These are phyloP conservation scores for Eretmocerus hayati DNA, from an alignment of 2,888 invertebrate species.

Conservation along the genomic window DNA sequence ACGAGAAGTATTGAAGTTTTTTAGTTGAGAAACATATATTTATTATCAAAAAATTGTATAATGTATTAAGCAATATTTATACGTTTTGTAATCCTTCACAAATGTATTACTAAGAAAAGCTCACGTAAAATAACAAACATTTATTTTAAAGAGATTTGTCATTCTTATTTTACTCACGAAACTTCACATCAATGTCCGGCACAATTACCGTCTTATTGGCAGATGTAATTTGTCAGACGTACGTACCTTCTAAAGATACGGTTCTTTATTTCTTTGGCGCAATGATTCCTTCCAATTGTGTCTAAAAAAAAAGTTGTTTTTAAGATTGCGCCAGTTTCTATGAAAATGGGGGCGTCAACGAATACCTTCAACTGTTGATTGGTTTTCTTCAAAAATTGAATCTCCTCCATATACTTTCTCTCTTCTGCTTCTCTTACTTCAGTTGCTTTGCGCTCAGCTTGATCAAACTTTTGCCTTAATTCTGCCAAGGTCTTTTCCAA, in stretches of 20 bases:
- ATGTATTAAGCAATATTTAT: slow-evolving; percentile 39
- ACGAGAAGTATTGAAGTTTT: slow-evolving; percentile 21
- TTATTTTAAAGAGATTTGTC: slow-evolving; percentile 29
- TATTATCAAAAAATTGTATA: slow-evolving; percentile 35
- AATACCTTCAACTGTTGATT: slow-evolving; percentile 84
- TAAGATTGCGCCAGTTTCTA: slow-evolving; percentile 1
- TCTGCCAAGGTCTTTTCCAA: slow-evolving; percentile 51
- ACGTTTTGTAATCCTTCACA: slow-evolving; percentile 37
- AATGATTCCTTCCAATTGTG: slow-evolving; percentile 89
- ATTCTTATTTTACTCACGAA: too few species aligned
- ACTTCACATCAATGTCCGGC: too few species aligned
- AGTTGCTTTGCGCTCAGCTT: slow-evolving; percentile 71
- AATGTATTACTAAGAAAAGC: slow-evolving; percentile 33
- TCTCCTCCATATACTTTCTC: slow-evolving; percentile 87
- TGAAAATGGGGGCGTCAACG: background rate
- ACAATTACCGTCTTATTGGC: too few species aligned
- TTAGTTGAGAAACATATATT: slow-evolving; percentile 29
- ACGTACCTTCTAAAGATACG: too few species aligned
- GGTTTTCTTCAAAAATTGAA: slow-evolving; percentile 85
- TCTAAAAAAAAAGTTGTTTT: slow-evolving; percentile 51
- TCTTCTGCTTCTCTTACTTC: slow-evolving; percentile 84
- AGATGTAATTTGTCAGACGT: too few species aligned
- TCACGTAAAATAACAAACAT: slow-evolving; percentile 32
- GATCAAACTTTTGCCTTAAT: slow-evolving; percentile 68
- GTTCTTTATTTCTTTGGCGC: slow-evolving; percentile 87